Evolutionary conservation across 1,140 invertebrate species (phyloP).

Genomic region (Tribolium madens): DNA sequence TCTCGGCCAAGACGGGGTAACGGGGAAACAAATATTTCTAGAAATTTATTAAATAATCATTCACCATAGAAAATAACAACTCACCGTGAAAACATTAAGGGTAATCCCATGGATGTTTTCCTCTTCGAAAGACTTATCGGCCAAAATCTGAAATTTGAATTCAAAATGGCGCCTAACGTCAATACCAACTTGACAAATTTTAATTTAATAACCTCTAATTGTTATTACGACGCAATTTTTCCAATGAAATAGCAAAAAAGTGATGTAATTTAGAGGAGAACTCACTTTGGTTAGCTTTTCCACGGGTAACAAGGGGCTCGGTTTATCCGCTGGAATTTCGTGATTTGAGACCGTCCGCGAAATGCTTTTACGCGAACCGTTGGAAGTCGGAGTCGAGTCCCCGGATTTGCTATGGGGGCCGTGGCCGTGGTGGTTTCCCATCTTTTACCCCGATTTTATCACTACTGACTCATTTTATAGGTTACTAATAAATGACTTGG

Average conservation of each 20-base stretch:
- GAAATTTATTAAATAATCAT: constrained; percentile 47
- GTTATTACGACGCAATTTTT: neutral
- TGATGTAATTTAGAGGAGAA: neutral
- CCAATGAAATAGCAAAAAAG: too few relatives aligned
- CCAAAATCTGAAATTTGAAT: constrained; percentile 70
- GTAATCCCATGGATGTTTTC: constrained; percentile 76
- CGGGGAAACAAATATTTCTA: constrained; percentile 83
- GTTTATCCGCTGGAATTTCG: constrained; percentile 71
- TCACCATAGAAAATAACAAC: too few relatives aligned
- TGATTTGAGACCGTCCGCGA: constrained; percentile 72
- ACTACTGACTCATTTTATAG: constrained; percentile 12
- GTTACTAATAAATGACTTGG: neutral
- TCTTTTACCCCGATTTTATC: constrained; percentile 39
- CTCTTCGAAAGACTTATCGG: constrained; percentile 73
- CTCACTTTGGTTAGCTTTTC: constrained; percentile 78
- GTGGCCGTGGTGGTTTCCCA: constrained; percentile 60
- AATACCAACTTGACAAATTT: constrained; percentile 37
- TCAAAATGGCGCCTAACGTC: constrained; percentile 48
- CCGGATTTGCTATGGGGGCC: constrained; percentile 48
- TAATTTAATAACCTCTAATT: neutral
- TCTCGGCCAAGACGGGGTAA: constrained; percentile 78
- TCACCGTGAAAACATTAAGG: constrained; percentile 72
- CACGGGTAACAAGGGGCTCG: constrained; percentile 75
- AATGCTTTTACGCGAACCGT: constrained; percentile 62
- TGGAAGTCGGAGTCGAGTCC: constrained; percentile 53